A percentile compares a stretch with the other conserved stretches of the same genome.
Evolutionary conservation across 1,140 invertebrate genomes (phyloP).

Genomic region (Neodiprion pinetum): DNA sequence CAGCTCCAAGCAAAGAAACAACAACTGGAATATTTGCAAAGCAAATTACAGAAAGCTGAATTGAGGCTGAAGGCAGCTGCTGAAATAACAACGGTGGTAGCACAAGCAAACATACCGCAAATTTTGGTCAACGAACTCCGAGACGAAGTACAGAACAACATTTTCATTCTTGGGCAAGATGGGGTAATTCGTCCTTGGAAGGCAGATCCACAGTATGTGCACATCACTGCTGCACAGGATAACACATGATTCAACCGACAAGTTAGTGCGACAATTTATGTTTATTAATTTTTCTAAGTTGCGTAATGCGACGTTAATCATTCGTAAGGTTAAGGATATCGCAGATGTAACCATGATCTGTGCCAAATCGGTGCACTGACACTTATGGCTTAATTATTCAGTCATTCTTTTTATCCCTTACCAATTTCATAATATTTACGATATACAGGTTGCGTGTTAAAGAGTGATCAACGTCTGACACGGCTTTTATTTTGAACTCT

Average conservation of each 20-base stretch:
- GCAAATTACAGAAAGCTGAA: not conserved
- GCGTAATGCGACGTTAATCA: too few relatives aligned
- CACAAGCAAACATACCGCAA: not conserved
- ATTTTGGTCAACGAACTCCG: not conserved
- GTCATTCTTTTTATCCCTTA: too few relatives aligned
- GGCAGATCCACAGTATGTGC: not conserved
- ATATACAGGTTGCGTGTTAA: too few relatives aligned
- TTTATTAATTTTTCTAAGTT: too few relatives aligned
- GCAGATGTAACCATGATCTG: too few relatives aligned
- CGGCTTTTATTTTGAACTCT: too few relatives aligned
- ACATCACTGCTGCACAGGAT: not conserved
- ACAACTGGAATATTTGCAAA: conserved; percentile 1
- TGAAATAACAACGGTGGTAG: not conserved
- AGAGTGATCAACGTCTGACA: too few relatives aligned
- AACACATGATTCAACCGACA: not conserved
- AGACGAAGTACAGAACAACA: not conserved
- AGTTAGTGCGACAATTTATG: too few relatives aligned
- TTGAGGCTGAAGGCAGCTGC: not conserved
- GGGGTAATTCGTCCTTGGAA: conserved; percentile 1
- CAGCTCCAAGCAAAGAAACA: not conserved
- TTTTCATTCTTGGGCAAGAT: not conserved
- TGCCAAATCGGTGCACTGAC: too few relatives aligned
- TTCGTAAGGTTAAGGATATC: too few relatives aligned
- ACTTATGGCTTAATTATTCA: too few relatives aligned
- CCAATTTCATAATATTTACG: too few relatives aligned